phyloP scores from a whole-genome alignment of 1,140 invertebrate genomes.

The Choristoneura fumiferana region DNA sequence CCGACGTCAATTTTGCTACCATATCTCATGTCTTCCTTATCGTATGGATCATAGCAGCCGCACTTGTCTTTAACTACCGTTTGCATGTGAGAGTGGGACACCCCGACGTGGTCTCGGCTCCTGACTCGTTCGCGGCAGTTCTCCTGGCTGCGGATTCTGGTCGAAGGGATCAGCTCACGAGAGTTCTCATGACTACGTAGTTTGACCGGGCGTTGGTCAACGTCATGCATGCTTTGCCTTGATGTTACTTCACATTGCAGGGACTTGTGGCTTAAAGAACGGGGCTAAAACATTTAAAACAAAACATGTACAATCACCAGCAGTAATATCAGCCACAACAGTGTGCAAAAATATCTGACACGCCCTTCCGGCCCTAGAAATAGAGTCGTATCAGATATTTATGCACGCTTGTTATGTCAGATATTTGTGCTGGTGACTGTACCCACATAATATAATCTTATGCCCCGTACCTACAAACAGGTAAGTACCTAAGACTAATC shows the following conservation, averaged over 20 bases:
- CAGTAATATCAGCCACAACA: no score
- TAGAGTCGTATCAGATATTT: no score
- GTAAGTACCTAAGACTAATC: no score
- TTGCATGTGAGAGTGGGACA: slow-evolving; percentile 9
- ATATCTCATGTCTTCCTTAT: slow-evolving; percentile 46
- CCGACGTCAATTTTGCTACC: slow-evolving; percentile 49
- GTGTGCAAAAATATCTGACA: no score
- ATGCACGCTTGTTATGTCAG: no score
- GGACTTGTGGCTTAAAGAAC: slow-evolving; percentile 63
- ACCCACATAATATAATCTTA: no score
- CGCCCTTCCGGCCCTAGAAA: no score
- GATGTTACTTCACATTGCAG: slow-evolving; percentile 58
- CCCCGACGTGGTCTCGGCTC: slow-evolving; percentile 33
- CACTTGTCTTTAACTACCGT: slow-evolving; percentile 36
- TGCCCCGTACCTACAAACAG: no score
- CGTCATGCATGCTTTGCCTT: slow-evolving; percentile 34
- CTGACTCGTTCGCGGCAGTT: slow-evolving; percentile 33
- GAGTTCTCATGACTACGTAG: slow-evolving; percentile 39
- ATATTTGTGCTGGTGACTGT: no score
- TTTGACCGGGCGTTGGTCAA: slow-evolving; percentile 34
- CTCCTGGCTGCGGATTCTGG: slow-evolving; percentile 48
- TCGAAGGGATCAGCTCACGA: slow-evolving; percentile 38
- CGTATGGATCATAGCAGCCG: slow-evolving; percentile 36
- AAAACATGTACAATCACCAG: no score
- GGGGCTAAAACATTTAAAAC: slow-evolving; percentile 36